These are phyloP conservation scores for Harlomillsia oculata DNA, from an alignment of 1,140 invertebrate species.

Conservation along the genomic window DNA sequence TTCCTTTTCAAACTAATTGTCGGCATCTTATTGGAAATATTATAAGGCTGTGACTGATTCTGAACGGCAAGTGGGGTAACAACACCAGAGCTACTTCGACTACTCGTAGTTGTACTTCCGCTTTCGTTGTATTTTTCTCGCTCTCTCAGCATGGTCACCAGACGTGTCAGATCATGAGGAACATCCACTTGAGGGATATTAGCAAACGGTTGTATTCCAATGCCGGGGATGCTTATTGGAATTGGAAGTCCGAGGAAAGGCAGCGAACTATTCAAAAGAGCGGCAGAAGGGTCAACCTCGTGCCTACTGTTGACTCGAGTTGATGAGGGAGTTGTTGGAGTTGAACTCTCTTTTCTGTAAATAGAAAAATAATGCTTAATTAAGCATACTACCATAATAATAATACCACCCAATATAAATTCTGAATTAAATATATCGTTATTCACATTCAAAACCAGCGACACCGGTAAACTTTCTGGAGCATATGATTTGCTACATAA, in stretches of 20 bases:
- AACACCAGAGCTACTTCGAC: conserved; percentile 17
- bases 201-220: conserved; percentile 15
- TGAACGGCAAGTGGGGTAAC: conserved; percentile 8
- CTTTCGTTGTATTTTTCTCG: conserved; percentile 17
- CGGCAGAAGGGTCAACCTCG: no score
- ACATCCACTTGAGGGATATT: conserved; percentile 33
- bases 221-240: not conserved
- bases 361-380: conserved; percentile 4
- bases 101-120: conserved; percentile 17
- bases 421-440: no score
- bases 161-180: conserved; percentile 32
- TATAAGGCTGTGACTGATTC: conserved; percentile 1
- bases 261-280: no score
- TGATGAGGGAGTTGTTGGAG: conserved; percentile 12
- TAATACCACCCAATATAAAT: no score
- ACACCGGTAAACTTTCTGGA: no score
- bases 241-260: no score
- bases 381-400: not conserved
- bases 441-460: no score
- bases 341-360: conserved; percentile 25
- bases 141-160: conserved; percentile 30
- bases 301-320: no score
- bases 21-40: not conserved
- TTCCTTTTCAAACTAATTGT: no score
- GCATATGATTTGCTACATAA: no score